A percentile compares a stretch with the other conserved stretches of the same genome.
phyloP scores from a whole-genome alignment of 2,888 invertebrate species.

The Ophioninae sp. region DNA sequence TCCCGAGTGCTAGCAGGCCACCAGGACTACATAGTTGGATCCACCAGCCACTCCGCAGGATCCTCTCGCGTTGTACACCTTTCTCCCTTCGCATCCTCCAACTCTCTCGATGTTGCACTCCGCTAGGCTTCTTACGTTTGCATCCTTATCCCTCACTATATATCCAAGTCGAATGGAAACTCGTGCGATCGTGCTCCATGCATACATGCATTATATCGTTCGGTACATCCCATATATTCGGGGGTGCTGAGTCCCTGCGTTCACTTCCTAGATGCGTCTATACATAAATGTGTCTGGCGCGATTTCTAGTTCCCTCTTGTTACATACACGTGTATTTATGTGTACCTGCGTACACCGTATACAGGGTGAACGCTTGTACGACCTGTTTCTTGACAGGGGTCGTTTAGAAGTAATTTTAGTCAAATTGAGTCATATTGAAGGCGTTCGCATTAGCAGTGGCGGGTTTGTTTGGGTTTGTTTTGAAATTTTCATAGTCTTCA shows the following conservation, averaged over 20 bases:
- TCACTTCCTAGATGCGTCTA: conserved; percentile 32
- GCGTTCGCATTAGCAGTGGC: too few relatives aligned
- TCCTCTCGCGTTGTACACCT: conserved; percentile 45
- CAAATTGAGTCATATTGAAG: too few relatives aligned
- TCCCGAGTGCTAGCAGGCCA: conserved; percentile 42
- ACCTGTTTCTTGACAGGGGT: too few relatives aligned
- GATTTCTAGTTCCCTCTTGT: conserved; percentile 23
- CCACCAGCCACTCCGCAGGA: conserved; percentile 49
- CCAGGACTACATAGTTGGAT: conserved; percentile 41
- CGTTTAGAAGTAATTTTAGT: too few relatives aligned
- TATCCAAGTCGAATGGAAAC: conserved; percentile 59
- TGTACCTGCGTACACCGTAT: background rate
- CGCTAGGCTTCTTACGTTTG: conserved; percentile 42
- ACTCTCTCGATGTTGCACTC: conserved; percentile 13
- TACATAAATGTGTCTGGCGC: conserved; percentile 32
- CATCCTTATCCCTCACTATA: conserved; percentile 39
- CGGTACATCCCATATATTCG: conserved; percentile 60
- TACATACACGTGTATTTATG: conserved; percentile 17
- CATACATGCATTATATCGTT: conserved; percentile 64
- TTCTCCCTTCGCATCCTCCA: conserved; percentile 12
- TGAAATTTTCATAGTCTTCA: too few relatives aligned
- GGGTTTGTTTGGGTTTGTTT: too few relatives aligned
- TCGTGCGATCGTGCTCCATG: conserved; percentile 62
- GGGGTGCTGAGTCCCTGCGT: conserved; percentile 51
- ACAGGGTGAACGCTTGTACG: too few relatives aligned